Evolutionary conservation across 2,797 vertebrate genomes (phyloP).

Genomic region (Pyrocephalus nanus): DNA sequence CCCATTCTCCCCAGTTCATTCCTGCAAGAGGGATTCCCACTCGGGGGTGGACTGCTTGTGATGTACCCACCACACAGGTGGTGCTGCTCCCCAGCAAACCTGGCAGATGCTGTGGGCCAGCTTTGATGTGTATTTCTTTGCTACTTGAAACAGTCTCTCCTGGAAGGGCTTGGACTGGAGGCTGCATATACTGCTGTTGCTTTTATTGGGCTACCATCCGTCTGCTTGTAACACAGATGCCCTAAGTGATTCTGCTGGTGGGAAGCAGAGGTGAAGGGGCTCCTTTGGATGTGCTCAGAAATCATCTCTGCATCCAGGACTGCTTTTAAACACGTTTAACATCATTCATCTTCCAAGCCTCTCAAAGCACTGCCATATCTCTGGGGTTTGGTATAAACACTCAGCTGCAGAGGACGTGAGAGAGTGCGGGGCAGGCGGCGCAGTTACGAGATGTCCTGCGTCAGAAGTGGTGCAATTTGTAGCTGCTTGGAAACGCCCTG

Average conservation of each 20-base stretch:
- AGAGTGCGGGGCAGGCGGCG: fast-evolving
- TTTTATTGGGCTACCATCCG: background rate
- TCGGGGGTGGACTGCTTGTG: fast-evolving
- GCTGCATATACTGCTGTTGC: background rate
- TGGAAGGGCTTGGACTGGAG: background rate
- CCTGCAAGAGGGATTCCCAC: background rate
- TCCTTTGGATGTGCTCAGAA: background rate
- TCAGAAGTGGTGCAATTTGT: background rate
- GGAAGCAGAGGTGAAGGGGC: background rate
- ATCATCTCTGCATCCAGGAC: background rate
- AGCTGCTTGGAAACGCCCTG: background rate
- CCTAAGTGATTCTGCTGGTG: background rate
- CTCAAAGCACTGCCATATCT: background rate
- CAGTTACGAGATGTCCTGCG: background rate
- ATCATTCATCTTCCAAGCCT: background rate
- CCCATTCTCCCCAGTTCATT: background rate
- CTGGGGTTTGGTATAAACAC: background rate
- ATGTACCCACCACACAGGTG: background rate
- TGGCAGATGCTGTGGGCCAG: background rate
- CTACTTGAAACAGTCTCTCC: background rate
- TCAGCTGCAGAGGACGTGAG: fast-evolving
- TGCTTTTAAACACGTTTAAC: background rate
- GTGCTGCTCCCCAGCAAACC: background rate
- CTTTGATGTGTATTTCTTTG: background rate
- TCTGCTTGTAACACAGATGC: background rate